Conservation (phyloP, 2,888 invertebrate genomes). For the Scaptomyza reducta region DNA sequence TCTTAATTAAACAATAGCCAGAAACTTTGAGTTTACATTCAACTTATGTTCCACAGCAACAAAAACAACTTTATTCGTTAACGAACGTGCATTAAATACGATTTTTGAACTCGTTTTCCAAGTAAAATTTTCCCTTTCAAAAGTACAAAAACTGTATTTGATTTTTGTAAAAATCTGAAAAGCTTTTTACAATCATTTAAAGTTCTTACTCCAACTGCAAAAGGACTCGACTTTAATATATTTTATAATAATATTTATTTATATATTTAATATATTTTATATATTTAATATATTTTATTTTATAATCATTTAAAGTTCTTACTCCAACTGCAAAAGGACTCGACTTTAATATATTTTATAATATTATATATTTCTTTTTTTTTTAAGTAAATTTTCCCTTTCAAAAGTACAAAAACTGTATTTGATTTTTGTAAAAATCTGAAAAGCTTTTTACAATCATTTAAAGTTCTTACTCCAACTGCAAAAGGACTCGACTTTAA, state of each 20-base stretch:
- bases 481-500: neutral
- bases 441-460: neutral
- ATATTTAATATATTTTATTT: no score
- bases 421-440: no score
- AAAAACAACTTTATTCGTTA: neutral
- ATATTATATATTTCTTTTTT: no score
- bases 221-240: neutral
- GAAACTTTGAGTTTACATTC: neutral
- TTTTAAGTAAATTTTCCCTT: neutral
- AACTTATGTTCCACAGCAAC: neutral
- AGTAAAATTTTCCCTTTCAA: neutral
- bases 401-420: neutral
- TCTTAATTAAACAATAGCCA: constrained; percentile 15
- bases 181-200: neutral
- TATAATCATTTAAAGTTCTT: no score
- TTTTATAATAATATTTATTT: no score
- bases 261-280: no score
- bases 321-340: no score
- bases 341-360: no score
- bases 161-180: neutral
- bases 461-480: neutral
- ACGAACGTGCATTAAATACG: neutral
- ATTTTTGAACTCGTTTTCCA: neutral
- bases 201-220: neutral
- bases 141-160: neutral